Conservation (phyloP, 2,113 vertebrate genomes). For the Nothoprocta pentlandii region DNA sequence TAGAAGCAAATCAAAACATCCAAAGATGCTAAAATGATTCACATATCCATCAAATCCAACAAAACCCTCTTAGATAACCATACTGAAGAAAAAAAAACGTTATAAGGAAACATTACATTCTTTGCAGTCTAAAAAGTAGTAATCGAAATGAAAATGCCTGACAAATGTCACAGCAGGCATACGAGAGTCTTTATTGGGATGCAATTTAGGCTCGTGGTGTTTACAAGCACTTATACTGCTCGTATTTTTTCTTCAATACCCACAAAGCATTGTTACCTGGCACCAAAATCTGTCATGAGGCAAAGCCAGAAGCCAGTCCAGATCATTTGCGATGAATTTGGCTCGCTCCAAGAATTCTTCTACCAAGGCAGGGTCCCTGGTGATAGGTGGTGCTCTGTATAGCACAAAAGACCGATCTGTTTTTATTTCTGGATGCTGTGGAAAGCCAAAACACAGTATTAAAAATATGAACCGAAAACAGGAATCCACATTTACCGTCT, state of each 20-base stretch:
- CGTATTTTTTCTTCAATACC: not conserved
- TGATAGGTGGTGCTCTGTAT: conserved; percentile 86
- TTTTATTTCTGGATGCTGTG: conserved; percentile 89
- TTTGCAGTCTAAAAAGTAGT: not conserved
- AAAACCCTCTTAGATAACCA: not conserved
- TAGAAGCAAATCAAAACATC: not conserved
- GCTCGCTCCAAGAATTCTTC: conserved; percentile 93
- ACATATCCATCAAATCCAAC: not conserved
- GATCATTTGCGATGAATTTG: conserved; percentile 90
- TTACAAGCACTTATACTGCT: not conserved
- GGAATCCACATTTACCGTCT: not conserved
- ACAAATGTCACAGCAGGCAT: not conserved
- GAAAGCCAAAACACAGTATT: conserved; percentile 60
- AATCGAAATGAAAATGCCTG: not conserved
- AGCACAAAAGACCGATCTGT: conserved; percentile 90
- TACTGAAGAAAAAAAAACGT: not conserved
- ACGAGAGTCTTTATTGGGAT: not conserved
- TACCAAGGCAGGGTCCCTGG: conserved; percentile 83
- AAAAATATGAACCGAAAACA: not conserved
- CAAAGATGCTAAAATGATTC: not conserved
- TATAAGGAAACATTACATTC: not conserved
- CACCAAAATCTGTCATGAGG: conserved; percentile 98
- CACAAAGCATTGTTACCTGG: conserved; percentile 84
- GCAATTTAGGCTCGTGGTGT: accelerated
- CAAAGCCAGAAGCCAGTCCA: conserved; percentile 93